Conservation (phyloP, 2,113 vertebrate species). For the Cervus canadensis region DNA sequence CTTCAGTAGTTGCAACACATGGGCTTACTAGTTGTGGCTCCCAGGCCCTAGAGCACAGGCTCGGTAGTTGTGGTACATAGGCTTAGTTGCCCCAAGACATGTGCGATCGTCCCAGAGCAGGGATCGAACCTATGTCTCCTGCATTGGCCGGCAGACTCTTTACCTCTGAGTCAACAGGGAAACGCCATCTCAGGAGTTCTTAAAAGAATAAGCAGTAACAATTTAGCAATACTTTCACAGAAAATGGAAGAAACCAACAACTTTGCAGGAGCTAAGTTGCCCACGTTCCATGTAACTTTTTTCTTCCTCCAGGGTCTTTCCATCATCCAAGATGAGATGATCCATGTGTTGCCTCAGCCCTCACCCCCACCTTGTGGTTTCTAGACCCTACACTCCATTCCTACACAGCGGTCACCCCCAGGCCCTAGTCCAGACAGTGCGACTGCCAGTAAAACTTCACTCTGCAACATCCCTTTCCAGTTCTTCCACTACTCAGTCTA, state of each 20-base stretch:
- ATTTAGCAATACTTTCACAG: neutral
- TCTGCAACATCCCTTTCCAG: neutral
- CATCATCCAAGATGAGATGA: neutral
- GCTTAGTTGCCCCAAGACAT: neutral
- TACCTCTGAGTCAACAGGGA: neutral
- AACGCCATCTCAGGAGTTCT: neutral
- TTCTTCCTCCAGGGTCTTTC: neutral
- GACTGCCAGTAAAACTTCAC: neutral
- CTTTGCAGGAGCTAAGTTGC: neutral
- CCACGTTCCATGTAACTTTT: accelerated
- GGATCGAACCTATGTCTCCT: neutral
- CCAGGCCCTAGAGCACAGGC: too few relatives aligned
- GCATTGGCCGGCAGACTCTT: neutral
- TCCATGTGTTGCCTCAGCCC: neutral
- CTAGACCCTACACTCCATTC: neutral
- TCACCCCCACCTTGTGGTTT: neutral
- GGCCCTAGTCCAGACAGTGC: neutral
- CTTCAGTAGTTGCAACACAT: accelerated
- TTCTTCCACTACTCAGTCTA: neutral
- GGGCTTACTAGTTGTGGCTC: too few relatives aligned
- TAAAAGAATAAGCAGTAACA: neutral
- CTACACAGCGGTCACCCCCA: too few relatives aligned
- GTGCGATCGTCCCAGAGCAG: neutral
- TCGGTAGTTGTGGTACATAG: neutral
- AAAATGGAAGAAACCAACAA: neutral